Base-by-base conservation (phyloP, 2,888 invertebrate genomes). In the Nomada fucata region DNA sequence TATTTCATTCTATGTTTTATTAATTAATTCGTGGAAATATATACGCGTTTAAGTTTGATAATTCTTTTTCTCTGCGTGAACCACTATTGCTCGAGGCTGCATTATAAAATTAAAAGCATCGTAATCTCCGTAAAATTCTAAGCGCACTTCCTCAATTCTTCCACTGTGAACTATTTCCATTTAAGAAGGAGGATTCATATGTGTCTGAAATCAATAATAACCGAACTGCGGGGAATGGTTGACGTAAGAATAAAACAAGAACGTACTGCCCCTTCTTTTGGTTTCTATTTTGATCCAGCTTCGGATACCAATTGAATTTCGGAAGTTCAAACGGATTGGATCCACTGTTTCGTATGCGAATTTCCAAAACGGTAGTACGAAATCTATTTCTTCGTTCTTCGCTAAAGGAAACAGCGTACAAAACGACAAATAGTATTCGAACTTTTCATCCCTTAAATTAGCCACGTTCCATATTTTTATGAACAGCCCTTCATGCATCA, bases 201-300 rank as follows among this genome's bases (percentile, higher is more conserved):
- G 65, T 82, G 81, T 76, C 76, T 23, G 76, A 81, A 80, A 80
- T 82, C 81, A 80, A 82, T 82, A 70, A 70, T 64, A 47, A 64
- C 50, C 20, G 42, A 26, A n/a, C 11, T n/a, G 50, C 2, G 18
- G 36, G 55, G 65, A 61, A 55, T 53, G 13, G 55, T 65, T 47
- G 64, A 72, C 26, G 72, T 18, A 15, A 29, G 69, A 78, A 60
- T 82, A 81, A 81, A 64, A 53, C 64, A 65, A 57, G 67, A 71
- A 76, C 59, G 57, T 55, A 75, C 75, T 67, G 52, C 26, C 44
- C 63, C 52, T 64, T 47, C 73, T 61, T 59, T 60, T 60, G 59
- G 52, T 59, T 47, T 60, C 70, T 61, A 59, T 73, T 73, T 69
- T 36, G 71, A 76, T 64, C 52, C 68, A 47, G 20, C 42, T 42